Evolutionary conservation across 2,113 vertebrate genomes (phyloP).

Genomic region (Amazona vittata): DNA sequence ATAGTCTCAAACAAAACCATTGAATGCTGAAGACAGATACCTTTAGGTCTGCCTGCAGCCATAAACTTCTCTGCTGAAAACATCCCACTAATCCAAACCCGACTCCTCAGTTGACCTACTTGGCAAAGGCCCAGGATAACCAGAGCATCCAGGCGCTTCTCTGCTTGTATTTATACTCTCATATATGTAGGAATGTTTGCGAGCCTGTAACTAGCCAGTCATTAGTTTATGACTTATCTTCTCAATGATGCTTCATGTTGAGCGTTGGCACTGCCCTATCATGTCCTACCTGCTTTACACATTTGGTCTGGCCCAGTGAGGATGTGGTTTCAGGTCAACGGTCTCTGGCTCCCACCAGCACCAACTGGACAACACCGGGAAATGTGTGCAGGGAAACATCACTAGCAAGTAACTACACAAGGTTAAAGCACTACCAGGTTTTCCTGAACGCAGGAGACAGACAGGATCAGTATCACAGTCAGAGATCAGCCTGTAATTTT

Average conservation of each 20-base stretch:
- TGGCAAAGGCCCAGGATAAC: background rate
- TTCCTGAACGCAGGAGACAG: background rate
- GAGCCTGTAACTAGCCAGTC: background rate
- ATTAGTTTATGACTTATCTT: background rate
- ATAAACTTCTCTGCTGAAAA: background rate
- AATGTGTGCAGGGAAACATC: background rate
- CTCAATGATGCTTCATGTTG: accelerated
- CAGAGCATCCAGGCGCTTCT: background rate
- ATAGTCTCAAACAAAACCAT: background rate
- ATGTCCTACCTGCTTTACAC: background rate
- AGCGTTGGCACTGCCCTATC: background rate
- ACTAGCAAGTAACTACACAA: background rate
- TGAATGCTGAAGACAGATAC: background rate
- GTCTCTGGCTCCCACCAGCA: background rate
- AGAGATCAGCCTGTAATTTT: background rate
- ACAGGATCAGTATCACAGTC: background rate
- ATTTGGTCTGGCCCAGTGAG: background rate
- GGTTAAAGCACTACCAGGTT: background rate
- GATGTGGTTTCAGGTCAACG: background rate
- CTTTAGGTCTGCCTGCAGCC: background rate
- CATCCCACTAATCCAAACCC: background rate
- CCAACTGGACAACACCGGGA: background rate
- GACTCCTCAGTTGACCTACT: no score
- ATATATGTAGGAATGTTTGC: accelerated
- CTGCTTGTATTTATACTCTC: background rate